Evolutionary conservation across 1,140 invertebrate genomes (phyloP), one percentile per base, ranked within the genome.

Genomic region (Reticulitermes speratus): DNA sequence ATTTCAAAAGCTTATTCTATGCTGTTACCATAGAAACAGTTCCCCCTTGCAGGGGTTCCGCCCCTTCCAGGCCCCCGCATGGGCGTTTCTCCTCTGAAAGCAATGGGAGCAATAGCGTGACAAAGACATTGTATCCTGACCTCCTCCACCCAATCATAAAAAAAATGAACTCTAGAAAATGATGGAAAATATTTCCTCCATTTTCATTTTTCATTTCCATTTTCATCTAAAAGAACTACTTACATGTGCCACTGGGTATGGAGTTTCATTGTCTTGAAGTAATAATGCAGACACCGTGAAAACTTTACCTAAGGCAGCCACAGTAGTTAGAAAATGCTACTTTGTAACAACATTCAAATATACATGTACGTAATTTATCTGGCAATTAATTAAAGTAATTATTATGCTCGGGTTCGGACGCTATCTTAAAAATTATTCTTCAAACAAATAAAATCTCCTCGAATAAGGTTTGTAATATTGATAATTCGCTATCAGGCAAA

Each of bases 1-100:
- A 84, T 84, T 84, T 84, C 83, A 84, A 84, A 84, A 84, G 83
- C 83, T 84, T 84, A 84, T 84, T 84, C 83, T 84, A 84, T 84
- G 32, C 83, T 45, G 83, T 84, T 52, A 45, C 83, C 48, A 84
- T 84, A 52, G 48, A 25, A 84, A 84, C 83, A 25, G 83, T 12
- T 75, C 83, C 83, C 83, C 32, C 32, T 84, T 84, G 83, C 9
- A 52, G 83, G 83, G 83, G 48, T 25, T 55, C 83, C 83, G 83
- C 83, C 83, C 83, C 83, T 84, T 44, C n/a, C 65, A 30, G 83
- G 16, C 32, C 83, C 83, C 83, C 83, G 83, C 83, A 84, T 84
- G 83, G 83, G 83, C 83, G 83, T 84, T 84, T 84, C 83, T 84
- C 83, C 44, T n/a, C 25, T 25, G 32, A 9, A 84, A 84, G 83